phyloP scores from a whole-genome alignment of 92 coral and sea anemone genomes.

The Nematostella vectensis region DNA sequence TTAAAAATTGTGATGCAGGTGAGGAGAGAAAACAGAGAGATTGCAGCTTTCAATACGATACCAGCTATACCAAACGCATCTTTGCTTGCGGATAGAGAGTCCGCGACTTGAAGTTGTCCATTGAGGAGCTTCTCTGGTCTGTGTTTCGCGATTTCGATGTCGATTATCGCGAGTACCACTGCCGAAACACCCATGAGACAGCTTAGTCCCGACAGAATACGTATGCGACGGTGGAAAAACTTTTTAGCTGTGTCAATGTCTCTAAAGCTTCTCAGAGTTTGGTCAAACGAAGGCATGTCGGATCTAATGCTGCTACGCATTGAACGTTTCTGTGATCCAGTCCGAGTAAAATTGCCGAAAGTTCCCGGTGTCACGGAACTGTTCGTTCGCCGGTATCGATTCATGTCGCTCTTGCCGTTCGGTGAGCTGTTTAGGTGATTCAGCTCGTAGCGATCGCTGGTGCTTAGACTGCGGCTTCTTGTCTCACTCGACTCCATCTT shows the following conservation, averaged over 20 bases:
- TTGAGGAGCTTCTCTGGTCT: constrained; percentile 7
- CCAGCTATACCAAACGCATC: constrained; percentile 55
- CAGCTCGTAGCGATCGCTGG: not conserved
- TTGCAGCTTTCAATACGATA: constrained; percentile 41
- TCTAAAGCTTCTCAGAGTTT: constrained; percentile 53
- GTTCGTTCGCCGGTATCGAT: constrained; percentile 14
- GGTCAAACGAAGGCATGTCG: constrained; percentile 41
- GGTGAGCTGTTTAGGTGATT: not conserved
- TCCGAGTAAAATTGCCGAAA: not conserved
- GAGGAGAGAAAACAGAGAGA: constrained; percentile 58
- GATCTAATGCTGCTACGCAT: constrained; percentile 7
- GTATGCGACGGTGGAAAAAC: constrained; percentile 52
- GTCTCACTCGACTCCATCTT: not conserved
- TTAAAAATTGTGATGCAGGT: constrained; percentile 67
- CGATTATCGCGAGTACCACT: constrained; percentile 53
- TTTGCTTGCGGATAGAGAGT: constrained; percentile 10
- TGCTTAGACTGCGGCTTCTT: not conserved
- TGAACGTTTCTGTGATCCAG: constrained; percentile 9
- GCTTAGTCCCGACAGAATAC: constrained; percentile 56
- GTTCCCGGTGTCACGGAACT: constrained; percentile 25
- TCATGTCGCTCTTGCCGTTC: constrained; percentile 11
- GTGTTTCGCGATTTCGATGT: constrained; percentile 63
- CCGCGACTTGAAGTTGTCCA: constrained; percentile 16
- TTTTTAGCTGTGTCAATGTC: constrained; percentile 73
- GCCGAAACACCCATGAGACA: constrained; percentile 62